Conservation (phyloP, 2,888 invertebrate species). For the Sussaba pulchella region DNA sequence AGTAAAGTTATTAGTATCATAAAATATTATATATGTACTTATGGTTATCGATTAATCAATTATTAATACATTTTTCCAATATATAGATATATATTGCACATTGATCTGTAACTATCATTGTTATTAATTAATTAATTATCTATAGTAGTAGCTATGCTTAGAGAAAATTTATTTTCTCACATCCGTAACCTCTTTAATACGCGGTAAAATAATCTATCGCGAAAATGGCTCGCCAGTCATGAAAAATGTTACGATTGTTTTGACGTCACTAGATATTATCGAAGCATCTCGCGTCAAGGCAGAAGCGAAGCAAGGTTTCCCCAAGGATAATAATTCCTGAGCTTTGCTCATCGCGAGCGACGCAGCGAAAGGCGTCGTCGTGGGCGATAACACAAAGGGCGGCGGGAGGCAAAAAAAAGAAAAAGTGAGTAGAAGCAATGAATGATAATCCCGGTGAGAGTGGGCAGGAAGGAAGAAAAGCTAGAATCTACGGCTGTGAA, state of each 20-base stretch:
- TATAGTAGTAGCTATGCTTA: no score
- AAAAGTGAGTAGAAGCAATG: conserved; percentile 25
- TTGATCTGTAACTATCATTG: no score
- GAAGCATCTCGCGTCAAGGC: not conserved
- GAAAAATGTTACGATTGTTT: not conserved
- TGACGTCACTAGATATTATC: not conserved
- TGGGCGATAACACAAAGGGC: conserved; percentile 13
- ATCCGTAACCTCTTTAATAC: no score
- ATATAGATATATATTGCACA: no score
- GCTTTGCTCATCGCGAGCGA: not conserved
- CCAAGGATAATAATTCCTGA: not conserved
- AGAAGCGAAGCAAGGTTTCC: not conserved
- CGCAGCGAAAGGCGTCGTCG: conserved; percentile 17
- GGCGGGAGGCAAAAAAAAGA: conserved; percentile 1
- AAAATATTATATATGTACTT: no score
- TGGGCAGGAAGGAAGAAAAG: conserved; percentile 25
- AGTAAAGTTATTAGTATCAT: no score
- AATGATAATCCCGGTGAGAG: conserved; percentile 42
- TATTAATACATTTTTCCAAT: no score
- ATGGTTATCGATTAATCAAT: no score
- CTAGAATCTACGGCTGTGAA: conserved; percentile 13
- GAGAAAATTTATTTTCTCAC: no score
- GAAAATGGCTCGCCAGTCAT: not conserved
- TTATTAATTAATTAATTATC: no score
- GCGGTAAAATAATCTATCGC: not conserved